Base-by-base conservation (phyloP, 2,113 vertebrate species). In the Alouatta palliata region DNA sequence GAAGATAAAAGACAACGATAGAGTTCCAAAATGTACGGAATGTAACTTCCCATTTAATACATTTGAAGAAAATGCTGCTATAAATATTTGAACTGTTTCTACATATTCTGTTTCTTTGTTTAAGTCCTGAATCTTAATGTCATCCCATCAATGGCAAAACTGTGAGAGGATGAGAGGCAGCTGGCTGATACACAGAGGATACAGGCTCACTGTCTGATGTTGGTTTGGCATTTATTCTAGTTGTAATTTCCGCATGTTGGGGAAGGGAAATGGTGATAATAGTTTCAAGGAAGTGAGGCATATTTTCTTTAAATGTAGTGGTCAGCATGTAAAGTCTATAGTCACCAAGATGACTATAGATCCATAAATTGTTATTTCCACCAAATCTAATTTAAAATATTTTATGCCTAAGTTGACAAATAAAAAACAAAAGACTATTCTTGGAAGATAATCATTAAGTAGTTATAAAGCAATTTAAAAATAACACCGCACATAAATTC, bases 1-100 rank as follows among this genome's bases (percentile, higher is more conserved):
- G 80, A 82, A 90, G 47, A 47, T 87, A 90, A 87, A 92, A 90
- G 75, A 77, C 43, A 88, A 77, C n/a, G 25, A 84, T 37, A 91
- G 49, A 81, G 30, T 56, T 96, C 56, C 61, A 81, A 95, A 92
- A 71, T 84, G 9, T 52, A 82, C 71, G 40, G 12, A 91, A 95
- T 95, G 54, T 75, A 45, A 90, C 80, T 92, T 96, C 52, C 25
- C 25, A 40, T 88, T 83, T 82, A 93, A 64, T 85, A 82, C 8
- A 87, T 73, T 52, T 98, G 43, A 93, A 92, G 81, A 40, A 92
- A 97, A 94, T 81, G 70, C 49, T 90, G 37, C 64, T 87, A 19
- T 76, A 87, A 96, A 87, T 89, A 49, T 94, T 86, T 93, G 75
- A 93, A 91, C 68, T 71, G 73, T 87, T 97, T 96, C 79, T 75